Conservation (phyloP, 2,888 invertebrate genomes). For the Phengaris alcon region DNA sequence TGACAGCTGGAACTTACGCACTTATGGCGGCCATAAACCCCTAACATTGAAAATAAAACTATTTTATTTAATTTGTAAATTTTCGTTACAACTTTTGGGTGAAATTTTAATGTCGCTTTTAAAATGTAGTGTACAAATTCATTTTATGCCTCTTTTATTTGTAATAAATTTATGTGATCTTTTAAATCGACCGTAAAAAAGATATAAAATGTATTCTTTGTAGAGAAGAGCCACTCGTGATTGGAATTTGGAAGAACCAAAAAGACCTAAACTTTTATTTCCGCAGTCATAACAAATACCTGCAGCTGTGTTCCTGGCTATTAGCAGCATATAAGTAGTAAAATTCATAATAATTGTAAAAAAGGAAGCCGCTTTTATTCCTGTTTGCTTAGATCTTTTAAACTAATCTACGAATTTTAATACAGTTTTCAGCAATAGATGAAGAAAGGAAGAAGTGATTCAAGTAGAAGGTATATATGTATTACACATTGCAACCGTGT, state of each 20-base stretch:
- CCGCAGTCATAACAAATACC: not conserved
- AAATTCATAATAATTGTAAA: not conserved
- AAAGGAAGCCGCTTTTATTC: not conserved
- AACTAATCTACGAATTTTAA: no score
- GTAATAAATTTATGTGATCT: constrained; percentile 5
- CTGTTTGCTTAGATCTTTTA: no score
- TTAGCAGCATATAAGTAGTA: not conserved
- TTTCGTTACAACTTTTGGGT: constrained; percentile 1
- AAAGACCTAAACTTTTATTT: not conserved
- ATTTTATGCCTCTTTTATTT: constrained; percentile 18
- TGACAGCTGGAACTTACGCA: not conserved
- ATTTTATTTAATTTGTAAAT: constrained; percentile 12
- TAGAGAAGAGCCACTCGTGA: not conserved
- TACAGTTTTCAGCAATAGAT: no score
- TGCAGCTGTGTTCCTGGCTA: not conserved
- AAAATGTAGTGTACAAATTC: constrained; percentile 16
- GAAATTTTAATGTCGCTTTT: constrained; percentile 7
- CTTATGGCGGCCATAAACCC: not conserved
- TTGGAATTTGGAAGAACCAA: not conserved
- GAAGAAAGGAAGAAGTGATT: no score
- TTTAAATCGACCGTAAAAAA: constrained; percentile 19
- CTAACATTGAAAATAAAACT: not conserved
- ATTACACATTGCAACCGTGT: no score
- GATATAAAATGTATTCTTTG: constrained; percentile 17
- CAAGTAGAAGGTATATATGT: no score